Evolutionary conservation across 2,797 vertebrate species (phyloP), one percentile per base, ranked within the genome.

Genomic region (Gymnodraco acuticeps): DNA sequence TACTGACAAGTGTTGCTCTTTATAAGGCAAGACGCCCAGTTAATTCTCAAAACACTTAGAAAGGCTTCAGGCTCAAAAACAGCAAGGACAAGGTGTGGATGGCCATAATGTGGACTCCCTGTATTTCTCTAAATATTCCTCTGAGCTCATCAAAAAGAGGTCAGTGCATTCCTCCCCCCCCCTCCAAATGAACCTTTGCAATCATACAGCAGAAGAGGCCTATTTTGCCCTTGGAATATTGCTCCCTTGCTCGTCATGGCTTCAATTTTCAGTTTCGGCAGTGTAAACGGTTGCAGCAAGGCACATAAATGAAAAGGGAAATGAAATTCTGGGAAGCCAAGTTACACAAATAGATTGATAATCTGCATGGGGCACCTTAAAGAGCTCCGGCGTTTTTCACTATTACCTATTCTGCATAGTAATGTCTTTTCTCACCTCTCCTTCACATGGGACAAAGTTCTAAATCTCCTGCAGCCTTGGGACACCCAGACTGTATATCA

Each of bases 351-450:
- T 93, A 93, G 91, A 94, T 90, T 93, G 91, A 94, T 94, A 94
- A 94, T 94, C 90, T 92, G 89, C 82, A 91, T 77, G 83, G 86
- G 81, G 81, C 80, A 71, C 86, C 76, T 81, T 92, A 93, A 93
- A 92, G 81, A 89, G 89, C 87, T 88, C 75, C 81, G 85, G 84
- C 83, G 78, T 38, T 93, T 90, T 92, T 86, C 85, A 89, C 83
- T 91, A 92, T 92, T 82, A 88, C 88, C 92, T 92, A 90, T 91
- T 95, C 90, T 95, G 92, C 93, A 94, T 94, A 93, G 93, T 92
- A 94, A 95, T 95, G 92, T 90, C 88, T 89, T 91, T 92, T 87
- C 90, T 94, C 93, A 94, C 93, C 93, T 95, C 92, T 94, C 92
- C 88, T 93, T 94, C 90, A 91, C 87, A 84, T 86, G 85, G 93